A percentile compares a stretch with the other conserved stretches of the same genome.
phyloP scores from a whole-genome alignment of 2,888 invertebrate species.

The Habrosyne pyritoides region DNA sequence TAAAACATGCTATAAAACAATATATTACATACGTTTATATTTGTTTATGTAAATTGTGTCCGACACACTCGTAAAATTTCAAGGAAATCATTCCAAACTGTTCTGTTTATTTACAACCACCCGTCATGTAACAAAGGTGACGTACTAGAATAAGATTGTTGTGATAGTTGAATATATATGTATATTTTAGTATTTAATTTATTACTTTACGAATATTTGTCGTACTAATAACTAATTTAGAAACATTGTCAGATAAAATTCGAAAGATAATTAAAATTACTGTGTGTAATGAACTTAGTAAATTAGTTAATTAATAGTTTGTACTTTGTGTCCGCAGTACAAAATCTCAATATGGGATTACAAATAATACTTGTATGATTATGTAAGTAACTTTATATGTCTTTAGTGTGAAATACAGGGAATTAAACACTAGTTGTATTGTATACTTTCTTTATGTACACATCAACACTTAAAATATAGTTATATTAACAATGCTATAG shows the following conservation, averaged over 20 bases:
- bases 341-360: constrained; percentile 16
- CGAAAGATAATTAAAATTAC: not conserved
- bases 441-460: constrained; percentile 65
- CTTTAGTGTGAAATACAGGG: constrained; percentile 38
- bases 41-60: not conserved
- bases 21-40: too few relatives aligned
- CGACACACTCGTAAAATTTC: not conserved
- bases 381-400: constrained; percentile 15
- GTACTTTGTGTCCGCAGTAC: constrained; percentile 26
- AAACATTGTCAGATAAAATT: not conserved
- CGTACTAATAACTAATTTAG: constrained; percentile 14
- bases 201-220: not conserved
- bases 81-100: not conserved
- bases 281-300: constrained; percentile 9
- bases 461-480: constrained; percentile 68
- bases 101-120: not conserved
- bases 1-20: not conserved
- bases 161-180: constrained; percentile 8
- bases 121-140: not conserved
- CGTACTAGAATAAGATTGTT: constrained; percentile 8
- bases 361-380: not conserved
- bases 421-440: constrained; percentile 41
- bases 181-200: not conserved
- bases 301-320: not conserved
- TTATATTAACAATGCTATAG: constrained; percentile 22